Evolutionary conservation across 1,140 invertebrate genomes (phyloP), one percentile per base, ranked within the genome.

Genomic region (Campoletis sonorensis): DNA sequence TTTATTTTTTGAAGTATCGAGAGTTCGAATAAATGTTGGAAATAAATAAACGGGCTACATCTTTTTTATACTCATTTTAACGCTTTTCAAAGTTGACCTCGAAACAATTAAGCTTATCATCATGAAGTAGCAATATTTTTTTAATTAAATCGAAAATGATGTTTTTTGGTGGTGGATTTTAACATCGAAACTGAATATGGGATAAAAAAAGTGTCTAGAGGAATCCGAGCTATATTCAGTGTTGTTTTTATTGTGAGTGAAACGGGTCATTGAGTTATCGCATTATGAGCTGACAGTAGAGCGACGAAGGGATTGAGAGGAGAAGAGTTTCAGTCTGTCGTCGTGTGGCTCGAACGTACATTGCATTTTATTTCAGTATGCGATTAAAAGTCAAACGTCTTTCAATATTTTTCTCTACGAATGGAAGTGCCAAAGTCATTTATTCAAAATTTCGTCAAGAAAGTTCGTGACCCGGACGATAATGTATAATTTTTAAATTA

Each of bases 261-360:
- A 70, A 33, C 67, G 67, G 67, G 67, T 70, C 67, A 70, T 33
- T 30, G 67, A 70, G 67, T 70, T 70, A 70, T 70, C 67, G 67
- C 67, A 70, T 70, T 70, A 70, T 33, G n/a, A 21, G 30, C 67
- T 70, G 67, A 18, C 67, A 33, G 67, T 64, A 15, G 1, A 16
- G 30, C 1, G 30, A 10, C 30, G 30, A 33, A 70, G 30, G 67
- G 27, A 70, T 18, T 33, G 16, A 33, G 61, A 64, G 23, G 61
- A 64, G 61, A 23, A 27, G 23, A 70, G 67, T 70, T 33, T 30
- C 21, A 64, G 26, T 70, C 67, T 70, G 67, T 70, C 67, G 67
- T 70, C 27, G 67, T 33, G 27, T 30, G 13, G 67, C 11, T 33
- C 67, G 15, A 70, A 70, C 27, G n/a, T 33, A 26, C 2, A 16